Conservation (phyloP, 2,888 invertebrate genomes). For the Coleophora deauratella region DNA sequence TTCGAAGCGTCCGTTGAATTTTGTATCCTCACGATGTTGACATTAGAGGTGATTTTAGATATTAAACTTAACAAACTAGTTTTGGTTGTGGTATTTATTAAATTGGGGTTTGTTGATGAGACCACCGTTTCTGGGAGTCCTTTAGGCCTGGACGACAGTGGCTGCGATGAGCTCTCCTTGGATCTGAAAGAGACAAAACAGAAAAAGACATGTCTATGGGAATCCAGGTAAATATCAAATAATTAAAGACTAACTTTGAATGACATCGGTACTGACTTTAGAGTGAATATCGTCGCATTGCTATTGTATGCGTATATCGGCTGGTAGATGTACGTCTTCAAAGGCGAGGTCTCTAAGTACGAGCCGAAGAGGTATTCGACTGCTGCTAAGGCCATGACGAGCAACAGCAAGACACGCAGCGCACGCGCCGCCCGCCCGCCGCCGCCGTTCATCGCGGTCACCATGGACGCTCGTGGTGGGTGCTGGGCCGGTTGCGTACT, state of each 20-base stretch:
- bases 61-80: conserved; percentile 16
- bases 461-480: conserved; percentile 26
- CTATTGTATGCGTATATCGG: conserved; percentile 30
- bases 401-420: conserved; percentile 61
- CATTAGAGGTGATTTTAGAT: not conserved
- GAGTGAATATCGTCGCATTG: conserved; percentile 53
- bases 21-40: not conserved
- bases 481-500: not conserved
- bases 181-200: conserved; percentile 38
- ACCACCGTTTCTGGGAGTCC: conserved; percentile 21
- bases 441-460: conserved; percentile 35
- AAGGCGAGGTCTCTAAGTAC: conserved; percentile 72
- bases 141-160: conserved; percentile 34
- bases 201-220: too few relatives aligned
- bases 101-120: conserved; percentile 23
- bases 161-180: conserved; percentile 28
- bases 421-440: conserved; percentile 67
- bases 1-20: not conserved
- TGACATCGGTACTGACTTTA: conserved; percentile 30
- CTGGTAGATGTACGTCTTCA: conserved; percentile 64
- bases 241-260: too few relatives aligned
- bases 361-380: conserved; percentile 81
- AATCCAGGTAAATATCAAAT: too few relatives aligned
- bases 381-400: conserved; percentile 78
- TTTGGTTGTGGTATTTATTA: conserved; percentile 20